Evolutionary conservation across 37 sponge, comb jelly and placozoan species (phyloP), one percentile per base, ranked within the genome.

Genomic region (Bolinopsis microptera): DNA sequence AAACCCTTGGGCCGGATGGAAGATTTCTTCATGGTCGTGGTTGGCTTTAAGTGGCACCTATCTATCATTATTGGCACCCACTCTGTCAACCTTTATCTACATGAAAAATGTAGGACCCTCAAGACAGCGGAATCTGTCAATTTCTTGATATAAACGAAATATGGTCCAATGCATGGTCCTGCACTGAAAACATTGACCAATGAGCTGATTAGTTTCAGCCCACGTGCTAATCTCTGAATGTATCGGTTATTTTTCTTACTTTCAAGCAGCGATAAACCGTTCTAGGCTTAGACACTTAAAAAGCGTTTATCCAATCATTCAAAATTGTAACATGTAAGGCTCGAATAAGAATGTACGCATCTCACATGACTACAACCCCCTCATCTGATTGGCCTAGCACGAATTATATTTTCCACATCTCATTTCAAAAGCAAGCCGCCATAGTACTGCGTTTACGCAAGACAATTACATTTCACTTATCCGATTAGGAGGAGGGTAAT

Each of bases 241-340:
- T 72, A 72, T 28, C 26, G 74, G 30, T 72, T 72, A 72, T 30
- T 72, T 72, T 72, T 28, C 74, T 72, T 24, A 32, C 33, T 77
- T 77, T 77, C 80, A 77, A 77, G 80, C 80, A 77, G 18, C 80
- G 80, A 77, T 77, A 77, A 77, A 35, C 36, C 80, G 80, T 77
- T 77, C 80, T 32, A 77, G 80, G 32, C 80, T 77, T 32, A 32
- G 80, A 77, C 80, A 77, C 80, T 77, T 77, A 77, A 77, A 77
- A 77, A 77, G 21, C 80, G 80, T 77, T 77, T 77, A 77, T 77
- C 80, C 35, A 77, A 77, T 77, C 80, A 77, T 77, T 77, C 80
- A 77, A 77, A 27, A 77, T 77, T 77, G 80, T 77, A 77, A 77
- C 80, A 77, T 77, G 80, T 77, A 77, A 35, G 37, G 35, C 74